A percentile compares a stretch with the other conserved stretches of the same genome.
Evolutionary conservation across 2,888 invertebrate genomes (phyloP).

Genomic region (Ophion ventricosus): DNA sequence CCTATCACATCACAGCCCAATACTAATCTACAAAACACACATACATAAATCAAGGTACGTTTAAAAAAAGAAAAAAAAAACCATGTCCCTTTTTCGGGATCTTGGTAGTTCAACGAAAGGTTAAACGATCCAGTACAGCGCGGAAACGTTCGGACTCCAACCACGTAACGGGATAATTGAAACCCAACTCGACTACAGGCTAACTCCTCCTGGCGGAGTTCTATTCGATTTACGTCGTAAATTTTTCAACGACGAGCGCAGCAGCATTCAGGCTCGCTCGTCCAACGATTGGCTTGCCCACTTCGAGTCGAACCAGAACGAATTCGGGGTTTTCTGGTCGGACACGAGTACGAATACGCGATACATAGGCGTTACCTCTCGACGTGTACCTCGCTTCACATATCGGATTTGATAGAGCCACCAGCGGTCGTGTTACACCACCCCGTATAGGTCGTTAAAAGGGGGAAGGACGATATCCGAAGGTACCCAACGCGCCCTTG

Average conservation of each 20-base stretch:
- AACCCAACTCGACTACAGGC: constrained; percentile 11
- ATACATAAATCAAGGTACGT: too few relatives aligned
- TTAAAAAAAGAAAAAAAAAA: neutral
- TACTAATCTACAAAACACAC: too few relatives aligned
- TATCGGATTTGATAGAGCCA: constrained; percentile 79
- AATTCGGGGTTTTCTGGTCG: neutral
- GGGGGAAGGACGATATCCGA: constrained; percentile 73
- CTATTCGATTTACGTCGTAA: constrained; percentile 22
- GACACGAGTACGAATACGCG: constrained; percentile 35
- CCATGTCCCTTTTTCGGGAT: neutral
- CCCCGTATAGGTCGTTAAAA: constrained; percentile 76
- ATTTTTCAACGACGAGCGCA: constrained; percentile 32
- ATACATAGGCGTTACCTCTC: constrained; percentile 57
- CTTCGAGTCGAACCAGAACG: constrained; percentile 23
- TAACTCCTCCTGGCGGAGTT: neutral
- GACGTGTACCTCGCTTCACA: constrained; percentile 55
- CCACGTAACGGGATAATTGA: constrained; percentile 58
- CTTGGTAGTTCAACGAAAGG: neutral
- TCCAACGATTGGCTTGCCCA: constrained; percentile 59
- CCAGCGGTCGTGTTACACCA: constrained; percentile 75
- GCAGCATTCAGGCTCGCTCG: constrained; percentile 44
- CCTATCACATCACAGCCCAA: too few relatives aligned
- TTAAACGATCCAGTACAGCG: constrained; percentile 20
- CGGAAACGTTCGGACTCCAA: constrained; percentile 4
- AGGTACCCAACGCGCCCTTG: constrained; percentile 67